Evolutionary conservation across 2,888 invertebrate genomes (phyloP).

Genomic region (Lymantria monacha): DNA sequence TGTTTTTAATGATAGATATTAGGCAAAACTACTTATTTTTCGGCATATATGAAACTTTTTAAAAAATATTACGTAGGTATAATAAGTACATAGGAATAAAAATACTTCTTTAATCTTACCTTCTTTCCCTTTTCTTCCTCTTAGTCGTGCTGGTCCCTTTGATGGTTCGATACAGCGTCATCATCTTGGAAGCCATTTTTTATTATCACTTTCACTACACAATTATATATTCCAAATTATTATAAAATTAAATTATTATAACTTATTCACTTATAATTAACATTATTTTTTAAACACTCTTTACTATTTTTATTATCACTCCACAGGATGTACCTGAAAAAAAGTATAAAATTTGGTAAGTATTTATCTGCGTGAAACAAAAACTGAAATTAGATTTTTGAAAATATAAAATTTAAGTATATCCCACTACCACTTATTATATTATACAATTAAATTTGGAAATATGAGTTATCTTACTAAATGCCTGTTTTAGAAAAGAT

Average conservation of each 20-base stretch:
- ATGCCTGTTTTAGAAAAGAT: too few relatives aligned
- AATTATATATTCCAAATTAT: background rate
- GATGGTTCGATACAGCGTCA: slow-evolving; percentile 81
- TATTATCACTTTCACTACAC: slow-evolving; percentile 36
- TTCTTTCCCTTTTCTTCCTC: slow-evolving; percentile 78
- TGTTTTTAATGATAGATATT: too few relatives aligned
- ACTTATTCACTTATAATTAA: background rate
- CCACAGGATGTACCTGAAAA: slow-evolving; percentile 23
- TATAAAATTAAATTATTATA: background rate
- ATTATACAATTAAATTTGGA: too few relatives aligned
- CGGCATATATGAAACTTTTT: too few relatives aligned
- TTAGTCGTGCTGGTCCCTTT: slow-evolving; percentile 78
- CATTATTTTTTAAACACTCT: slow-evolving; percentile 1
- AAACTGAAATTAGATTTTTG: background rate
- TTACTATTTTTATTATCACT: slow-evolving; percentile 19
- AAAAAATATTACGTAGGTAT: too few relatives aligned
- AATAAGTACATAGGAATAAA: too few relatives aligned
- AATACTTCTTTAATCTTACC: slow-evolving; percentile 39
- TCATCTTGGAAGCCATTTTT: slow-evolving; percentile 62
- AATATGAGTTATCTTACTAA: too few relatives aligned
- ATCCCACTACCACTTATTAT: too few relatives aligned
- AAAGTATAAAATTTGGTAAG: background rate
- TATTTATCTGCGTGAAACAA: background rate
- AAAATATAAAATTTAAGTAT: background rate
- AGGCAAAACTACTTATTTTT: too few relatives aligned